Conservation (phyloP, 2,888 invertebrate genomes). For the Hypolimnas misippus region DNA sequence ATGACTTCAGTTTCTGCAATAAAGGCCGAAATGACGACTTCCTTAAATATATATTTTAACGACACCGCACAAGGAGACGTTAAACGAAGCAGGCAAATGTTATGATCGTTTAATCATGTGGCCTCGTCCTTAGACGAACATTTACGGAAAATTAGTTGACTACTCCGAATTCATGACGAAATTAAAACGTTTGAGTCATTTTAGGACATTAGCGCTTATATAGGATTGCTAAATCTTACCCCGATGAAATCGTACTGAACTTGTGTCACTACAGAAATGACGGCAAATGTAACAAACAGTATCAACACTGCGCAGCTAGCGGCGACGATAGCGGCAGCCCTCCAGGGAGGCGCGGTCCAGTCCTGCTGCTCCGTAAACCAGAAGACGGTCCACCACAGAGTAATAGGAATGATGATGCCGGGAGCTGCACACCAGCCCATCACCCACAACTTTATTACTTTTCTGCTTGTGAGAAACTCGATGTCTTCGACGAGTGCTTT, state of each 20-base stretch:
- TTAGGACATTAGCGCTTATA: conserved; percentile 17
- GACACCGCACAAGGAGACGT: conserved; percentile 31
- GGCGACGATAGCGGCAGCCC: conserved; percentile 46
- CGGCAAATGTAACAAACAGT: conserved; percentile 52
- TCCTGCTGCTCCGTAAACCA: conserved; percentile 40
- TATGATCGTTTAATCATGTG: conserved; percentile 31
- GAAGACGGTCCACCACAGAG: conserved; percentile 61
- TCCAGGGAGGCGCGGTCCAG: conserved; percentile 58
- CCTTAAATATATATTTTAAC: conserved; percentile 22
- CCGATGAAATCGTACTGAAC: conserved; percentile 63
- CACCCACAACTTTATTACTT: conserved; percentile 58
- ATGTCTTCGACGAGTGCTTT: conserved; percentile 65
- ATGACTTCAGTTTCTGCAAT: conserved; percentile 70
- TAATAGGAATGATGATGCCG: conserved; percentile 51
- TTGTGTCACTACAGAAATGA: conserved; percentile 59
- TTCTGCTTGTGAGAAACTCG: conserved; percentile 62
- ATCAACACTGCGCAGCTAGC: conserved; percentile 44
- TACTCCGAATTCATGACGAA: conserved; percentile 35
- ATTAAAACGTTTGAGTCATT: conserved; percentile 38
- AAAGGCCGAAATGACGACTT: conserved; percentile 43
- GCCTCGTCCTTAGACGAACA: conserved; percentile 31
- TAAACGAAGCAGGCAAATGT: conserved; percentile 26
- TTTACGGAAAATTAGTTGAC: conserved; percentile 30
- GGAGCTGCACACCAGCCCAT: conserved; percentile 64
- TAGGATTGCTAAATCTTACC: conserved; percentile 42